Base-by-base conservation (phyloP, 2,797 vertebrate species). In the Selene dorsalis region DNA sequence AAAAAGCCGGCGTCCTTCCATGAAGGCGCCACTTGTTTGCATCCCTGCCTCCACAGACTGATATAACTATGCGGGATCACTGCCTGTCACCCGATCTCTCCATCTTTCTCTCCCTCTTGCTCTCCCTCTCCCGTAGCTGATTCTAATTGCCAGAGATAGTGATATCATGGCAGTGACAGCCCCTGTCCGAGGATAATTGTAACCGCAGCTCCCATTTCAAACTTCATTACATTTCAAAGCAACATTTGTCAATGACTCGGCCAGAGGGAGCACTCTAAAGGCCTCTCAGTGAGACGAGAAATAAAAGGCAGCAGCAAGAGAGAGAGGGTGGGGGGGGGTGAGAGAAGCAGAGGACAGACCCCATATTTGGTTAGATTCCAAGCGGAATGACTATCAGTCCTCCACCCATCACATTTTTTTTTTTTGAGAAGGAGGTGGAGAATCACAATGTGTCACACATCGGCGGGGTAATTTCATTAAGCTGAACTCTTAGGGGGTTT, bases 201-300 rank as follows among this genome's bases (percentile, higher is more conserved):
- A 92, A 93, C 91, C 83, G 85, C 90, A 89, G 93, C 93, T 93
- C 90, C 93, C 88, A 93, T 95, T 95, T 94, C 94, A 94, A 95
- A 94, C 92, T 94, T 93, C 94, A 94, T 94, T 94, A 94, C 91
- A 91, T 94, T 93, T 94, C 93, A 94, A 94, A 94, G 93, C 92
- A 92, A 93, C 91, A 93, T 94, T 93, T 93, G 93, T 93, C 93
- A 93, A 90, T 91, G 91, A 91, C 90, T 91, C 48, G 88, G 84
- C 88, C 88, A 69, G 84, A 88, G 91, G 91, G 89, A 92, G 90
- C 85, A 87, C 81, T 89, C 87, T 61, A 73, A 88, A 87, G 91
- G 88, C 86, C 90, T 84, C 86, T 87, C 83, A 80, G 89, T 38
- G 77, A 83, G 83, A 84, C 67, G 45, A 57, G 75, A 13, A 56